A percentile compares a stretch with the other conserved stretches of the same genome.
phyloP scores from a whole-genome alignment of 2,113 vertebrate species.

The Oxyruncus cristatus region DNA sequence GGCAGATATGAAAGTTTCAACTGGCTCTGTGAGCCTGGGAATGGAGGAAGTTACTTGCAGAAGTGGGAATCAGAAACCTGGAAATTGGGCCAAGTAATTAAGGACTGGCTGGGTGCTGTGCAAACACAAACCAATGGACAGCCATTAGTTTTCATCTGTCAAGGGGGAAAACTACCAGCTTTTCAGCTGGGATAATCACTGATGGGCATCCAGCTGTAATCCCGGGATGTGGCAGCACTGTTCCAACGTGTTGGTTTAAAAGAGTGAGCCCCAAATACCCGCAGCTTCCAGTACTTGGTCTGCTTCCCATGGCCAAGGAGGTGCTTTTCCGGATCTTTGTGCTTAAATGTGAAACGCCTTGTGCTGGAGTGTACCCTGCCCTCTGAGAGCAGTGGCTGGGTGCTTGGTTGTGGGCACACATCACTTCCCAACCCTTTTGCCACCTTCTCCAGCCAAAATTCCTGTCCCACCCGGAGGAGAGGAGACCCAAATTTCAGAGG shows the following conservation, averaged over 20 bases:
- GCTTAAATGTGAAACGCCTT: not conserved
- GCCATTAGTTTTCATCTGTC: not conserved
- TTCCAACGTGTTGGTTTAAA: not conserved
- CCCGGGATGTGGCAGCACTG: not conserved
- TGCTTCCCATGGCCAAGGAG: not conserved
- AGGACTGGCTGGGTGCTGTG: not conserved
- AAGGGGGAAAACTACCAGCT: not conserved
- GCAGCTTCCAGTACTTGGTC: not conserved
- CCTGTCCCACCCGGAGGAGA: not conserved
- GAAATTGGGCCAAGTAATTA: slow-evolving; percentile 15
- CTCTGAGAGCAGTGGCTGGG: not conserved
- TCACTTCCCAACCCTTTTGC: not conserved
- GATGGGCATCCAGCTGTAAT: not conserved
- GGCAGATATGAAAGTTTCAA: not conserved
- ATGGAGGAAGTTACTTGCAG: slow-evolving; percentile 46
- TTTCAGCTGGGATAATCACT: not conserved
- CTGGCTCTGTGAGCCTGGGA: slow-evolving; percentile 12
- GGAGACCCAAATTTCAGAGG: not conserved
- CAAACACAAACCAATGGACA: not conserved
- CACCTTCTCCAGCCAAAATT: not conserved
- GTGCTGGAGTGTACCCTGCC: not conserved
- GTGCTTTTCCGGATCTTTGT: not conserved
- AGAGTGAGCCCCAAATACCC: not conserved
- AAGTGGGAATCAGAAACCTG: slow-evolving; percentile 30
- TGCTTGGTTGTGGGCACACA: not conserved